phyloP scores from a whole-genome alignment of 2,888 invertebrate genomes.

The Tupiocoris notatus region DNA sequence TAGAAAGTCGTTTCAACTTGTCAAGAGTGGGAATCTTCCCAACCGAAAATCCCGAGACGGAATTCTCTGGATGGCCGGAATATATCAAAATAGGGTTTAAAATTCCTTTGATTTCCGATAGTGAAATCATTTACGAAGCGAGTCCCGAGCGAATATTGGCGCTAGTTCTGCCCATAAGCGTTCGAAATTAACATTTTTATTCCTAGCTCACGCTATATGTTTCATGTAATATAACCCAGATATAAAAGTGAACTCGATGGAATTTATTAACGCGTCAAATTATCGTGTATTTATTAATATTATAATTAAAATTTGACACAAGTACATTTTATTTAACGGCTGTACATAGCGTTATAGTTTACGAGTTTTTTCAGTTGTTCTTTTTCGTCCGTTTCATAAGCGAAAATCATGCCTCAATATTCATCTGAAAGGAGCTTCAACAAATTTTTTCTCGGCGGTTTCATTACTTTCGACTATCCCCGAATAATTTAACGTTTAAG shows the following conservation, averaged over 20 bases:
- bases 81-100: no score
- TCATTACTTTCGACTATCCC: not conserved
- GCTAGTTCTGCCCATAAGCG: no score
- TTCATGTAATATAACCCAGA: constrained; percentile 31
- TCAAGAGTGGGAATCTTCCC: no score
- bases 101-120: no score
- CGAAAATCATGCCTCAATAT: not conserved
- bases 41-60: no score
- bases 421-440: not conserved
- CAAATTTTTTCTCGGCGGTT: constrained; percentile 1
- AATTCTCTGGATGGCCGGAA: no score
- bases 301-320: constrained; percentile 25
- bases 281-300: constrained; percentile 40
- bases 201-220: not conserved
- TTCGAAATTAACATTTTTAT: not conserved
- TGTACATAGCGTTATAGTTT: constrained; percentile 37
- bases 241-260: constrained; percentile 28
- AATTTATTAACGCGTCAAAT: constrained; percentile 36
- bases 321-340: constrained; percentile 24
- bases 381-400: not conserved
- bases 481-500: constrained; percentile 44
- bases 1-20: no score
- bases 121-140: no score
- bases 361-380: constrained; percentile 1
- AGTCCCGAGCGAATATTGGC: not conserved